Evolutionary conservation across 2,888 invertebrate species (phyloP).

Genomic region (Athrips mouffetella): DNA sequence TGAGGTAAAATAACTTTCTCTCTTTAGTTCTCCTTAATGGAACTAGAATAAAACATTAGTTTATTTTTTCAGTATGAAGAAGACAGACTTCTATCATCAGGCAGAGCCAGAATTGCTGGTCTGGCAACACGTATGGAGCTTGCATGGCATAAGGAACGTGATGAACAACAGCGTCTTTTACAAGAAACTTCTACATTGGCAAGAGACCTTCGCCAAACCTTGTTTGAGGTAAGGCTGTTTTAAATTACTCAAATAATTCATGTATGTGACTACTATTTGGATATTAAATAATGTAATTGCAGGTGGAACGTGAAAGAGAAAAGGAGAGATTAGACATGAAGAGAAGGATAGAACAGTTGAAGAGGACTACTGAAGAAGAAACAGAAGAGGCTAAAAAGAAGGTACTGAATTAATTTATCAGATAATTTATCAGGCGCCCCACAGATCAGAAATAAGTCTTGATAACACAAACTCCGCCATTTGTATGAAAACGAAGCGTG

Average conservation of each 20-base stretch:
- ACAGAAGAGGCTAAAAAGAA: constrained; percentile 93
- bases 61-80: constrained; percentile 84
- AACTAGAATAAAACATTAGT: background rate
- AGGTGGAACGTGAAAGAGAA: constrained; percentile 93
- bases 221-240: constrained; percentile 87
- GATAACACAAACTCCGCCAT: too few relatives aligned
- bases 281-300: constrained; percentile 14
- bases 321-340: constrained; percentile 92
- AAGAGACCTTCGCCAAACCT: constrained; percentile 90
- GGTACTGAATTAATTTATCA: too few relatives aligned
- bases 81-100: constrained; percentile 88
- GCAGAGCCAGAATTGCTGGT: constrained; percentile 91
- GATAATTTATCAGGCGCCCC: too few relatives aligned
- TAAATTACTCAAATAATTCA: too few relatives aligned
- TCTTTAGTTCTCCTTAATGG: background rate
- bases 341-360: constrained; percentile 89
- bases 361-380: constrained; percentile 91
- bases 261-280: too few relatives aligned
- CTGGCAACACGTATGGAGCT: constrained; percentile 92
- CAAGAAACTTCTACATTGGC: constrained; percentile 95
- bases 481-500: too few relatives aligned
- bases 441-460: too few relatives aligned
- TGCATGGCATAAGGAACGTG: constrained; percentile 96
- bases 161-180: constrained; percentile 92
- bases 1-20: constrained; percentile 78